These are phyloP conservation scores for Pangasius djambal DNA, from an alignment of 2,797 vertebrate species.

Conservation along the genomic window DNA sequence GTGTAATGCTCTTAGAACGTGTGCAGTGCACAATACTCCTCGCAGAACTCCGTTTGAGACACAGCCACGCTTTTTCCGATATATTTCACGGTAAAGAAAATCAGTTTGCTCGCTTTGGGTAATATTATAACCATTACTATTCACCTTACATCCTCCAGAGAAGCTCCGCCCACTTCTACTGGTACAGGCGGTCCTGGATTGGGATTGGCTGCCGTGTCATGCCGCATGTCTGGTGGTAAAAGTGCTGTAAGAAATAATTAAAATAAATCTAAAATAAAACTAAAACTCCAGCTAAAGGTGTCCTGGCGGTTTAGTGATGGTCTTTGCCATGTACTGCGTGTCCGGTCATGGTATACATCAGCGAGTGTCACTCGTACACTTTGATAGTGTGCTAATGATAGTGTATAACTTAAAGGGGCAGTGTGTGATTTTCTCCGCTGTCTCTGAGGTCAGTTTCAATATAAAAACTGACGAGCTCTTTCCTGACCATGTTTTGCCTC, in stretches of 20 bases:
- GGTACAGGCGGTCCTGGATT: neutral
- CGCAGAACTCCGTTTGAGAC: neutral
- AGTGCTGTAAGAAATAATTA: neutral
- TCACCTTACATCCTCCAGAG: neutral
- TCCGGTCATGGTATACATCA: neutral
- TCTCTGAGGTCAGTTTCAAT: neutral
- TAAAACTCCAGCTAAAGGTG: neutral
- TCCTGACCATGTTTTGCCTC: neutral
- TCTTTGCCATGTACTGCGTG: neutral
- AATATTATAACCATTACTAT: neutral
- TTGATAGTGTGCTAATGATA: neutral
- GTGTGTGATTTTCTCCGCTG: neutral
- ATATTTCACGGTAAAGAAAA: neutral
- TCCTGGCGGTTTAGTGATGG: neutral
- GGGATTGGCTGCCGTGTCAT: neutral
- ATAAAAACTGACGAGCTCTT: neutral
- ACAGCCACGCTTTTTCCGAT: neutral
- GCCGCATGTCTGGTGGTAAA: no score
- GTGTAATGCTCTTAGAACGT: neutral
- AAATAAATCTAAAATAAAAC: no score
- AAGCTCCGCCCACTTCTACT: neutral
- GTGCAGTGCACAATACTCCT: no score
- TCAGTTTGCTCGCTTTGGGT: neutral
- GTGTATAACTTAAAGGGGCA: neutral
- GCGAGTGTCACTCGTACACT: neutral